Conservation (phyloP, 1,140 invertebrate genomes). For the Aphaenogaster ashmeadi region DNA sequence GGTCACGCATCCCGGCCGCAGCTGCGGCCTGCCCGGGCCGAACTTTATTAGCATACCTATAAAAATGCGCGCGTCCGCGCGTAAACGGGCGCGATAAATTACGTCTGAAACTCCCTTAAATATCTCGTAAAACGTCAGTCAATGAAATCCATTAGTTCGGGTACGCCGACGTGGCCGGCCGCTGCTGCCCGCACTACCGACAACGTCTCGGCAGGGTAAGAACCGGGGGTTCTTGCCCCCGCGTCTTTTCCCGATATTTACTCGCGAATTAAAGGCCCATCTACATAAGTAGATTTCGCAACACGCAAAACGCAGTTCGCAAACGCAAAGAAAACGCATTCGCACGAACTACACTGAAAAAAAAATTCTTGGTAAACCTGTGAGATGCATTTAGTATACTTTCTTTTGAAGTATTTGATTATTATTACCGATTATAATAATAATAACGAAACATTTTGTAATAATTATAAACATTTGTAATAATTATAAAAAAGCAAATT, state of each 20-base stretch:
- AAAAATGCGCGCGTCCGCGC: constrained; percentile 82
- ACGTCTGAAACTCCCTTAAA: constrained; percentile 83
- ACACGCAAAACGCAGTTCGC: too few species aligned
- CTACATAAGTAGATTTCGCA: too few species aligned
- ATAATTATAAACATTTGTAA: too few species aligned
- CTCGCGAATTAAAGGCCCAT: constrained; percentile 39
- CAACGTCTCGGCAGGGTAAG: neutral
- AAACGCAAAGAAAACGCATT: too few species aligned
- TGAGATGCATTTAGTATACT: too few species aligned
- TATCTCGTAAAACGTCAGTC: constrained; percentile 82
- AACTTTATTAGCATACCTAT: constrained; percentile 86
- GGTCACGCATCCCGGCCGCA: constrained; percentile 82
- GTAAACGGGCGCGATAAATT: constrained; percentile 85
- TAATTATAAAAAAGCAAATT: too few species aligned
- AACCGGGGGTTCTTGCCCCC: constrained; percentile 1
- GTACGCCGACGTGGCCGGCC: constrained; percentile 11
- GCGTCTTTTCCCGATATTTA: constrained; percentile 13
- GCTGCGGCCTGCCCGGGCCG: constrained; percentile 75
- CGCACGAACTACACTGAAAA: too few species aligned
- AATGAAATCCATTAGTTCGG: constrained; percentile 77
- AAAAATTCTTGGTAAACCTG: too few species aligned
- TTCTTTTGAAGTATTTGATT: too few species aligned
- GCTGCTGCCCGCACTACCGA: constrained; percentile 14
- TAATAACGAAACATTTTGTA: too few species aligned
- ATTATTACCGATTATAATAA: too few species aligned